These are phyloP conservation scores for Melanotaenia parkinsoni DNA, from an alignment of 2,797 vertebrate species.

Conservation along the genomic window DNA sequence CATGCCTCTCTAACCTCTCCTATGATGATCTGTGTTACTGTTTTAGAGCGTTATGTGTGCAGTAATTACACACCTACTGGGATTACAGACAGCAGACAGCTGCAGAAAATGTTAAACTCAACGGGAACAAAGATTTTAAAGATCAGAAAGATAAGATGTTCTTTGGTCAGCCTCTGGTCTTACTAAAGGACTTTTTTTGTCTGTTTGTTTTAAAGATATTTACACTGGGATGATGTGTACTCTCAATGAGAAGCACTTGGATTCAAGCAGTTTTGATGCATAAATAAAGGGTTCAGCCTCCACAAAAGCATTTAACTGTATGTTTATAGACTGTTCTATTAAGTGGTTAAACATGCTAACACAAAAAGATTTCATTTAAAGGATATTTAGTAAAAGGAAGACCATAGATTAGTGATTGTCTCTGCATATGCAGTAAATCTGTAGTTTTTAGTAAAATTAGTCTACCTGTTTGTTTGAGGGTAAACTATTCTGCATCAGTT, in stretches of 20 bases:
- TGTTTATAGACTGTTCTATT: slow-evolving; percentile 22
- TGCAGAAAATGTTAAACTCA: neutral
- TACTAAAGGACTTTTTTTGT: neutral
- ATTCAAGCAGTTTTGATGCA: neutral
- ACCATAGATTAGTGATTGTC: slow-evolving; percentile 21
- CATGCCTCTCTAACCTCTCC: neutral
- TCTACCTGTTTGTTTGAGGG: slow-evolving; percentile 28
- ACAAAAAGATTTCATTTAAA: slow-evolving; percentile 14
- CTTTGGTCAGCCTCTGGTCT: neutral
- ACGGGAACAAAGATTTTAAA: neutral
- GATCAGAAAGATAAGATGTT: no score
- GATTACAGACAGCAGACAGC: neutral
- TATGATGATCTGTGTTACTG: neutral
- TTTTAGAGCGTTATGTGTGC: neutral
- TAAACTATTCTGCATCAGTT: slow-evolving; percentile 26
- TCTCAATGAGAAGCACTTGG: neutral
- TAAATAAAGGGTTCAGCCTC: neutral
- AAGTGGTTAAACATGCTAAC: slow-evolving; percentile 23
- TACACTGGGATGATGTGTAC: neutral
- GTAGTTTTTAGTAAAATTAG: slow-evolving; percentile 26
- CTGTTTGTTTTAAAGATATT: neutral
- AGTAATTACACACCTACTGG: neutral
- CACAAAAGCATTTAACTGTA: neutral
- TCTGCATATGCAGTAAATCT: slow-evolving; percentile 20
- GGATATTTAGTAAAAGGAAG: slow-evolving; percentile 1